phyloP scores from a whole-genome alignment of 2,888 invertebrate species.

The Lydus trimaculatus region DNA sequence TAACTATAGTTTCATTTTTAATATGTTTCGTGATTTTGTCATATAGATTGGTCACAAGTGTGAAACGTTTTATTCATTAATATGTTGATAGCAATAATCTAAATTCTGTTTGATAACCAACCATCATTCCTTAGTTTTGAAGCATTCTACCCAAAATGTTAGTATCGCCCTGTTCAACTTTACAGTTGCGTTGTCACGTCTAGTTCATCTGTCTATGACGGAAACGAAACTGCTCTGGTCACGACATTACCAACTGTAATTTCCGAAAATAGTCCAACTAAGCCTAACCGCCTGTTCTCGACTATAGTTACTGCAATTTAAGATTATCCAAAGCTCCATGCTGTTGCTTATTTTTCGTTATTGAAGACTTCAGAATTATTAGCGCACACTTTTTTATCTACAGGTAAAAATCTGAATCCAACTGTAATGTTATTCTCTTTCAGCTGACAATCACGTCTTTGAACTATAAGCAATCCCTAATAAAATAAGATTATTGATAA shows the following conservation, averaged over 20 bases:
- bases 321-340: not conserved
- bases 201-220: constrained; percentile 46
- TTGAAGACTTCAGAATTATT: not conserved
- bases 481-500: too few relatives aligned
- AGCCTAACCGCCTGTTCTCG: constrained; percentile 30
- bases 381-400: not conserved
- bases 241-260: constrained; percentile 30
- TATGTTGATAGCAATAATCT: constrained; percentile 38
- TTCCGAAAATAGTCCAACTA: constrained; percentile 30
- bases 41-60: constrained; percentile 38
- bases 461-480: too few relatives aligned
- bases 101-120: constrained; percentile 33
- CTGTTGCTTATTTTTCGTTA: not conserved
- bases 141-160: constrained; percentile 24
- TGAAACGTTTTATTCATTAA: constrained; percentile 40
- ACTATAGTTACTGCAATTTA: constrained; percentile 22
- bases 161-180: constrained; percentile 35
- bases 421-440: not conserved
- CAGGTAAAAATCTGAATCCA: not conserved
- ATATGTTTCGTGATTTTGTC: constrained; percentile 36
- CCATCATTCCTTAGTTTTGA: constrained; percentile 39
- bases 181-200: constrained; percentile 43
- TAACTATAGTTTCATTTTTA: constrained; percentile 37
- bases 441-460: too few relatives aligned
- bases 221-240: constrained; percentile 35